Evolutionary conservation across 2,113 vertebrate species (phyloP).

Genomic region (Corydoras maculifer): DNA sequence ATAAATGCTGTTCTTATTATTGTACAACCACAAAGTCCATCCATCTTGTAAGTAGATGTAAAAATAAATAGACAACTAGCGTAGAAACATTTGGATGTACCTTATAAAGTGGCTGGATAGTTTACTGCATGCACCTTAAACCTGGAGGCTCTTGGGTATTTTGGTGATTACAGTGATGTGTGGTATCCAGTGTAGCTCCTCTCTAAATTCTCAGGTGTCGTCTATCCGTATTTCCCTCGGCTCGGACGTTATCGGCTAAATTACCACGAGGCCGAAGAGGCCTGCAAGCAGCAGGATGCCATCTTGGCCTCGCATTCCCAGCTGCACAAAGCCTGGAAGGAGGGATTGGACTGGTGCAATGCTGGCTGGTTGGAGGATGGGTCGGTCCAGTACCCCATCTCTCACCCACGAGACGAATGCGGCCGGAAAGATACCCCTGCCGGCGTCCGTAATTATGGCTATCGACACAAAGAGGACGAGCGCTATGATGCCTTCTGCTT

Average conservation of each 20-base stretch:
- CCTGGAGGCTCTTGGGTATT: background rate
- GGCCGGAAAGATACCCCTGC: conserved; percentile 72
- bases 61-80: no score
- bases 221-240: conserved; percentile 87
- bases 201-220: conserved; percentile 72
- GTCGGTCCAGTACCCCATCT: conserved; percentile 88
- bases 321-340: conserved; percentile 85
- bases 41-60: no score
- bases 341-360: conserved; percentile 92
- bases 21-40: no score
- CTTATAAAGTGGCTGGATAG: no score
- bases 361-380: conserved; percentile 92
- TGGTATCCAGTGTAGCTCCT: background rate
- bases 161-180: background rate
- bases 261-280: conserved; percentile 77
- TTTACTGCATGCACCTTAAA: background rate
- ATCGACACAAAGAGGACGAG: conserved; percentile 84
- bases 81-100: no score
- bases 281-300: conserved; percentile 81
- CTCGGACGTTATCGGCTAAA: conserved; percentile 86
- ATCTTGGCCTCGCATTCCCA: conserved; percentile 89
- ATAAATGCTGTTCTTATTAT: no score
- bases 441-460: conserved; percentile 87
- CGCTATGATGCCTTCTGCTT: conserved; percentile 92
- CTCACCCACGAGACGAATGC: conserved; percentile 79